Evolutionary conservation across 2,113 vertebrate genomes (phyloP).

Genomic region (Lathamus discolor): DNA sequence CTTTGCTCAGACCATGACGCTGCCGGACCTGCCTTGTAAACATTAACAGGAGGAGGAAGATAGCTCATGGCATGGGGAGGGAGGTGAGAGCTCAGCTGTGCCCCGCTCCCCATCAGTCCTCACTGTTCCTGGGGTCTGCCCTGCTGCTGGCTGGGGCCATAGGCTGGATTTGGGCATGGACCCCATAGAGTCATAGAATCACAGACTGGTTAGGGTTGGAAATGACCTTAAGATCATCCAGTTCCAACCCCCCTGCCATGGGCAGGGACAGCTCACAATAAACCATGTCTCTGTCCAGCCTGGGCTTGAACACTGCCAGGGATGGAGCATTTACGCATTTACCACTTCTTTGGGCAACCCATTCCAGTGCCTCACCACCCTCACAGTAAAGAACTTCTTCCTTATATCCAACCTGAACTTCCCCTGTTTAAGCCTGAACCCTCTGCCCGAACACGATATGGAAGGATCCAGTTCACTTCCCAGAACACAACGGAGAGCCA

Average conservation of each 20-base stretch:
- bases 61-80: fast-evolving
- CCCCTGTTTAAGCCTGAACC: not conserved
- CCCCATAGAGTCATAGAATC: not conserved
- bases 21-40: constrained; percentile 16
- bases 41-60: constrained; percentile 49
- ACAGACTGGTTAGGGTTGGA: not conserved
- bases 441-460: not conserved
- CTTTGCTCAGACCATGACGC: not conserved
- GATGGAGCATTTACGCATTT: not conserved
- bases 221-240: not conserved
- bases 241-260: not conserved
- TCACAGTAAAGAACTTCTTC: not conserved
- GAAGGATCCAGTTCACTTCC: not conserved
- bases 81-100: not conserved
- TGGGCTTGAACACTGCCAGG: not conserved
- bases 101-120: fast-evolving
- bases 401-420: not conserved
- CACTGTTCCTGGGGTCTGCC: not conserved
- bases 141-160: not conserved
- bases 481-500: not conserved
- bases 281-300: not conserved
- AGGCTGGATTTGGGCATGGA: fast-evolving
- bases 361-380: not conserved
- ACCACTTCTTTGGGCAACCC: not conserved
- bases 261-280: not conserved